Evolutionary conservation across 2,113 vertebrate genomes (phyloP), one percentile per base, ranked within the genome.

Genomic region (Andinoacara biseriatus): DNA sequence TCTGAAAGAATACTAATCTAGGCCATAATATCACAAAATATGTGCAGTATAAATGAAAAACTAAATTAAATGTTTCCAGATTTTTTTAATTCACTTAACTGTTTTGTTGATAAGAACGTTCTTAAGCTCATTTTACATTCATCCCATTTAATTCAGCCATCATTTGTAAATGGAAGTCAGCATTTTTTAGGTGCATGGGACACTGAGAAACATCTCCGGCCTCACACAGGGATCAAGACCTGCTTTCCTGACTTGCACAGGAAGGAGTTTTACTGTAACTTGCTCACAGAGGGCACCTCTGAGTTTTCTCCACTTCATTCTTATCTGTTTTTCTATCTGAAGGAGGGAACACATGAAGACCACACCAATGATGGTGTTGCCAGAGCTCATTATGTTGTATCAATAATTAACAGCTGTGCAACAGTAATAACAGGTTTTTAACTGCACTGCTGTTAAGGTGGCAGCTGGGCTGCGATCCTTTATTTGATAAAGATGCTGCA

Each of bases 321-420:
- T 24, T n/a, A 13, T 40, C 20, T 58, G 2, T 52, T 20, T 80
- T 74, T 83, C 7, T 74, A 31, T 74, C 5, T 75, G 8, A 74
- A 92, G 82, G 89, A 33, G 90, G 54, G 90, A 17, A 87, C 86
- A 17, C 82, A 91, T 1, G 0, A 1, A 52, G 91, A 94, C 62
- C 90, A 91, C 35, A 52, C 90, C 82, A 92, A 85, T 52, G 90
- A 94, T 13, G 90, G 93, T 5, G 87, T 87, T 52, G 89, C 86
- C 86, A 91, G 92, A 81, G 89, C 92, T 63, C 74, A 69, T 69
- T 69, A 52, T 69, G 24, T 10, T 31, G 24, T 52, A 0, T 69
- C 43, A 29, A 24, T 52, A 69, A 31, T 69, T 69, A 69, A 69
- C 24, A 93, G 89, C 92, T 89, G 92, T 94, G 91, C 87, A 77